Evolutionary conservation across 2,888 invertebrate species (phyloP).

Genomic region (Hirtodrosophila alboralis): DNA sequence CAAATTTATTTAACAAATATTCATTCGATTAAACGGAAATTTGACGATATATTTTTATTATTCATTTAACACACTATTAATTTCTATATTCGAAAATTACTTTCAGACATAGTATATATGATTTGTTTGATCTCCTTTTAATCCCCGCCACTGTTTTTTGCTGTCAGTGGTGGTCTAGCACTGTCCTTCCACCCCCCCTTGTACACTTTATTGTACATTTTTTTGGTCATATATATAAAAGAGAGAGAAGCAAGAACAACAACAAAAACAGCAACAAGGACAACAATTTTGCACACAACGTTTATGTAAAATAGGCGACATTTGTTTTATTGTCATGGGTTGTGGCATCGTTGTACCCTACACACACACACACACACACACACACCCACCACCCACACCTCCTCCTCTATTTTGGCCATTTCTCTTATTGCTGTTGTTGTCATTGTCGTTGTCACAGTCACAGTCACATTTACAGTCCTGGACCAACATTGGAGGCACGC

Average conservation of each 20-base stretch:
- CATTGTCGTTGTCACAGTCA: conserved; percentile 34
- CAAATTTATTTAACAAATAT: too few species aligned
- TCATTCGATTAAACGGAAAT: too few species aligned
- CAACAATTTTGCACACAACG: conserved; percentile 68
- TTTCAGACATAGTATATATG: conserved; percentile 2
- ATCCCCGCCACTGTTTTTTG: conserved; percentile 43
- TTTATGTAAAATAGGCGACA: conserved; percentile 77
- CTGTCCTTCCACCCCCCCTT: too few species aligned
- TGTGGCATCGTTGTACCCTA: conserved; percentile 26
- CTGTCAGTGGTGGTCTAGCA: neutral
- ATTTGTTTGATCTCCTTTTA: conserved; percentile 40
- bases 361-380: neutral
- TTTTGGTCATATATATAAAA: conserved; percentile 48
- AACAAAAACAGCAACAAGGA: conserved; percentile 43
- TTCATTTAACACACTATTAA: too few species aligned
- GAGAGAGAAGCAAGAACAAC: conserved; percentile 39
- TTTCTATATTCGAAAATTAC: too few species aligned
- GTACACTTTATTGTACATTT: conserved; percentile 16
- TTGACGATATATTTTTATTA: too few species aligned
- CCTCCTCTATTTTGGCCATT: neutral
- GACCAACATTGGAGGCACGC: conserved; percentile 62
- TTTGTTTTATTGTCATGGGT: conserved; percentile 74
- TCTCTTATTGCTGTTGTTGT: conserved; percentile 6
- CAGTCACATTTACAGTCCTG: conserved; percentile 42
- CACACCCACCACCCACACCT: neutral